Percentiles rank a stretch among this genome's conserved stretches.
These are phyloP conservation scores for Xylocopa sonorina DNA, from an alignment of 1,140 invertebrate genomes.

Conservation along the genomic window DNA sequence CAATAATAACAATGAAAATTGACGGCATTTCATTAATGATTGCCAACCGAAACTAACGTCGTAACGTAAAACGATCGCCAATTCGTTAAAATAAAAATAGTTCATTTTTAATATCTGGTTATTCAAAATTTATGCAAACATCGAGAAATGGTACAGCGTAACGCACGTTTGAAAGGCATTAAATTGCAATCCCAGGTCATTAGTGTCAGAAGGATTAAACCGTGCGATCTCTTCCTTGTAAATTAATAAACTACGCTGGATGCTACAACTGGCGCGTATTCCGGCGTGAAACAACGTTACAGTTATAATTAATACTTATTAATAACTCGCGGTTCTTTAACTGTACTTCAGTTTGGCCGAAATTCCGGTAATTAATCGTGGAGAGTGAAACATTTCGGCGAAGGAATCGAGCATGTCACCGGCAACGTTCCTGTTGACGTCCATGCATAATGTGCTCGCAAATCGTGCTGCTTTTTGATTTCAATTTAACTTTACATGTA, in stretches of 20 bases:
- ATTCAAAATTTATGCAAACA: not conserved
- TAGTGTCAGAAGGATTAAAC: not conserved
- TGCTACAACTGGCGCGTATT: not conserved
- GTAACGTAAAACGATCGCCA: too few relatives aligned
- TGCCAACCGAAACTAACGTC: too few relatives aligned
- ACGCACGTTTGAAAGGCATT: not conserved
- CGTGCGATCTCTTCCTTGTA: not conserved
- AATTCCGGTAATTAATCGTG: not conserved
- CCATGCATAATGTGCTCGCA: not conserved
- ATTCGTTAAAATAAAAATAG: too few relatives aligned
- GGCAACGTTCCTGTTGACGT: not conserved
- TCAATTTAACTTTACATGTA: not conserved
- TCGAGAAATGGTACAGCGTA: not conserved
- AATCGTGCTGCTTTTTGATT: not conserved
- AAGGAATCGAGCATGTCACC: not conserved
- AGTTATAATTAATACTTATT: conserved; percentile 17
- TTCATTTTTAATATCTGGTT: not conserved
- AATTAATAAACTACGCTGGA: conserved; percentile 1
- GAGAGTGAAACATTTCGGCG: not conserved
- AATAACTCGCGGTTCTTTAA: not conserved
- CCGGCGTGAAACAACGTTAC: not conserved
- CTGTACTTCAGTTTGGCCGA: not conserved
- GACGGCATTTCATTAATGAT: too few relatives aligned
- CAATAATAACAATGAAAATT: too few relatives aligned
- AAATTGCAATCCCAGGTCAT: not conserved